phyloP scores from a whole-genome alignment of 2,888 invertebrate species.

The Norana najaformis region DNA sequence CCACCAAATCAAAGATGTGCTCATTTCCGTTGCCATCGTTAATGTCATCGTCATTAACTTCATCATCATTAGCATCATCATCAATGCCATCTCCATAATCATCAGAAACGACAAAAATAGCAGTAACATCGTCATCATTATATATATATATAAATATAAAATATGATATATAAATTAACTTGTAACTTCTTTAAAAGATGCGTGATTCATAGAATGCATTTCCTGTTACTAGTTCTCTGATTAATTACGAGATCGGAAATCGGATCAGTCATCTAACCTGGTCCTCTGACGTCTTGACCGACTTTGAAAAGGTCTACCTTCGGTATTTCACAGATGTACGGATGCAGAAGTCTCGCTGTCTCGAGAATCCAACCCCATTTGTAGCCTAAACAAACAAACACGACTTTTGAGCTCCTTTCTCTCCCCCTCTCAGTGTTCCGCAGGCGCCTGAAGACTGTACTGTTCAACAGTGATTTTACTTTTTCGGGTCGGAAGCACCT shows the following conservation, averaged over 20 bases:
- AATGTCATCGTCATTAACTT: too few relatives aligned
- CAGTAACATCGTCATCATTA: neutral
- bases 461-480: too few relatives aligned
- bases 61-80: too few relatives aligned
- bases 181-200: too few relatives aligned
- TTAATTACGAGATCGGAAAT: neutral
- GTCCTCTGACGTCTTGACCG: constrained; percentile 46
- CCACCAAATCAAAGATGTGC: neutral
- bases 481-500: too few relatives aligned
- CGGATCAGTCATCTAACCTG: constrained; percentile 43
- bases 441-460: too few relatives aligned
- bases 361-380: constrained; percentile 49
- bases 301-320: constrained; percentile 50
- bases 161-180: constrained; percentile 18
- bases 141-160: neutral
- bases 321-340: constrained; percentile 53
- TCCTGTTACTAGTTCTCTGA: neutral
- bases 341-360: constrained; percentile 27
- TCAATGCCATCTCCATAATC: too few relatives aligned
- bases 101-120: neutral
- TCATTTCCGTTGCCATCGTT: too few relatives aligned
- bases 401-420: too few relatives aligned
- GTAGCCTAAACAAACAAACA: constrained; percentile 41
- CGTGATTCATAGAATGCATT: too few relatives aligned
- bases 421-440: too few relatives aligned